Evolutionary conservation across 2,888 invertebrate genomes (phyloP), one percentile per base, ranked within the genome.

Genomic region (Scelioninae gen. 1): DNA sequence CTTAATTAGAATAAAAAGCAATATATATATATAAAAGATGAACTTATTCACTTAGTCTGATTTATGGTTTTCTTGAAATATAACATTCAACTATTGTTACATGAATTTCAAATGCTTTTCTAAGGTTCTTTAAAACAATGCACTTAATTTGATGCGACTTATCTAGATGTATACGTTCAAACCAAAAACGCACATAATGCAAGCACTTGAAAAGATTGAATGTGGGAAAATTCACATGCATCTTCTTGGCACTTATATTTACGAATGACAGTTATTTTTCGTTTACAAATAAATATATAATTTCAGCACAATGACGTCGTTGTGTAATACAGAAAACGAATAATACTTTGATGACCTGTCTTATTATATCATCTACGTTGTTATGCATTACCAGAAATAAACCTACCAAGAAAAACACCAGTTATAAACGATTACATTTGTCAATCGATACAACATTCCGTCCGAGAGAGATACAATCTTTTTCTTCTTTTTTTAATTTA

Each of bases 151-250:
- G 23, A 23, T 23, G 23, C 23, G 23, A 23, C 23, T 23, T 23
- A 32, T 55, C 13, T 10, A 34, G 56, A 16, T 38, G 56, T 38
- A 16, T 56, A 15, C 38, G 38, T 56, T 56, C 38, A 56, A 34
- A 38, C 38, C 56, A 15, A 56, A 56, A 56, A 38, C 13, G 56
- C 56, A 11, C 6, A 47, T 47, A 47, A 16, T 16, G 11, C 7
- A 0, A 13, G 31, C 10, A 34, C 7, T 62, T 10, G 45, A 31
- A 62, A 62, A 11, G 8, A 43, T 47, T 47, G 9, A 34, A 47
- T 49, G 49, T 63, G 63, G 47, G 63, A 63, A 63, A 6, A 11
- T 63, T 63, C 47, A 34, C 63, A 34, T 47, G 32, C 34, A 16
- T 16, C 34, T 7, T 16, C 38, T 2, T 0, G 38, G n/a, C 56